These are phyloP conservation scores for Papilio demoleus DNA, from an alignment of 2,888 invertebrate genomes.

Conservation along the genomic window DNA sequence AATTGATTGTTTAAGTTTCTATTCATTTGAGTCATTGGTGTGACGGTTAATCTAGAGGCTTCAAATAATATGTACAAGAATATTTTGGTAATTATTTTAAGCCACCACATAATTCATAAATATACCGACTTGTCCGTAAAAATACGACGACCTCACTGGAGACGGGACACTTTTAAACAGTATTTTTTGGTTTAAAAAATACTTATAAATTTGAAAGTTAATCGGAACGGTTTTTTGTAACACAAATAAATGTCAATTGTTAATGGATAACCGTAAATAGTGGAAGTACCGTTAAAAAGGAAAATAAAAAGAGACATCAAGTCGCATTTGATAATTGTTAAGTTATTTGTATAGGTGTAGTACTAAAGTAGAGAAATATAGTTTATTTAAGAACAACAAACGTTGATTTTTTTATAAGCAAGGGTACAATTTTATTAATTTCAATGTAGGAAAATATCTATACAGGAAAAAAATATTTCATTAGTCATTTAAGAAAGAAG, in stretches of 20 bases:
- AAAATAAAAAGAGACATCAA: background rate
- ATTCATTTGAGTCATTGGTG: no score
- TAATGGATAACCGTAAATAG: constrained; percentile 3
- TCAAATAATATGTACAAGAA: background rate
- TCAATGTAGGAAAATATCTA: no score
- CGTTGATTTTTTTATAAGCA: no score
- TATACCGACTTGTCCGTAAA: background rate
- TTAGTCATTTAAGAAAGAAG: no score
- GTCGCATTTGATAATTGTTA: background rate
- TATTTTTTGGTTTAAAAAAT: constrained; percentile 6
- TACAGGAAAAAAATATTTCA: no score
- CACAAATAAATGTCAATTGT: constrained; percentile 8
- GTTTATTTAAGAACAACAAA: no score
- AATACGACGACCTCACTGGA: background rate
- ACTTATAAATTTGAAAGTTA: background rate
- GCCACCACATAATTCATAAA: background rate
- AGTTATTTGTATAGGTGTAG: no score
- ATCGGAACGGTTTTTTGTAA: background rate
- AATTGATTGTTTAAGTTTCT: no score
- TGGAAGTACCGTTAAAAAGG: constrained; percentile 11
- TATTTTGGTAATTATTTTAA: background rate
- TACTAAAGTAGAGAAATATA: no score
- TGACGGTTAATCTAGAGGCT: no score
- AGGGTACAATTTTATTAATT: no score
- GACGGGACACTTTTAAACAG: background rate